phyloP scores from a whole-genome alignment of 2,888 invertebrate genomes.

The Lasioglossum vierecki region DNA sequence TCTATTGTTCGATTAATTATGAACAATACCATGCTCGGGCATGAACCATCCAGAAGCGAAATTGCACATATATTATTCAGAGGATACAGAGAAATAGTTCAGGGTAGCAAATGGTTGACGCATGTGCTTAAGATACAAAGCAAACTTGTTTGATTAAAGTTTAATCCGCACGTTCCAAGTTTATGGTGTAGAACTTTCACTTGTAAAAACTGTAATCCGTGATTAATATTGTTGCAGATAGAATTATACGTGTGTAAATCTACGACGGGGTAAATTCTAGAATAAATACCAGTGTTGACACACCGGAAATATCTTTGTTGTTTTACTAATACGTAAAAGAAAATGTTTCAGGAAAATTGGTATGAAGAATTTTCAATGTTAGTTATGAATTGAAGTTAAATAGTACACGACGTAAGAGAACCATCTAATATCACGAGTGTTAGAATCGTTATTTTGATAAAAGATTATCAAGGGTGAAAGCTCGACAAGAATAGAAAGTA shows the following conservation, averaged over 20 bases:
- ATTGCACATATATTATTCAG: slow-evolving; percentile 6
- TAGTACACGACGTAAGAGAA: no score
- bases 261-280: neutral
- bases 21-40: neutral
- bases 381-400: no score
- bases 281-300: neutral
- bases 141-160: slow-evolving; percentile 11
- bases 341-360: no score
- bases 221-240: neutral
- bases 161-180: neutral
- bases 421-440: no score
- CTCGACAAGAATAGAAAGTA: no score
- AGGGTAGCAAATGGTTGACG: neutral
- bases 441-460: no score
- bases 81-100: slow-evolving; percentile 2
- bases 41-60: neutral
- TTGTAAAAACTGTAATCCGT: neutral
- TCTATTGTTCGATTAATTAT: slow-evolving; percentile 8
- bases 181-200: neutral
- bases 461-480: no score
- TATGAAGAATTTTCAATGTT: no score
- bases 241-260: neutral
- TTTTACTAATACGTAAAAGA: no score
- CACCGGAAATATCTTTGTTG: no score
- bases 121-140: neutral